Base-by-base conservation (phyloP, 1,140 invertebrate species). In the Forficula auricularia region DNA sequence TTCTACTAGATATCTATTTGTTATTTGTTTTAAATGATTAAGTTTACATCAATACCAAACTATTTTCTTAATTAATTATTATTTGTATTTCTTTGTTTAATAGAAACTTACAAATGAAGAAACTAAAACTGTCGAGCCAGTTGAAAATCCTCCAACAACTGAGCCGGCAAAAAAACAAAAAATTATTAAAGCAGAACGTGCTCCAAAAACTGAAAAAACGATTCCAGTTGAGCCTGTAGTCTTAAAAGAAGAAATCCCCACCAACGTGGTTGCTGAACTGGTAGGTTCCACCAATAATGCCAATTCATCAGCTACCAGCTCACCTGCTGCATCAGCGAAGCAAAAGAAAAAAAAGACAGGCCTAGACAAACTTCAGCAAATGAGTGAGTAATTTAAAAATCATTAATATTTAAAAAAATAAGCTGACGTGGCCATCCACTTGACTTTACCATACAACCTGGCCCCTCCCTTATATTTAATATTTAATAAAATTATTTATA, bases 341-440 rank as follows among this genome's bases (percentile, higher is more conserved):
- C 49, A 54, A 38, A 68, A 64, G 50, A 57, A 57, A 50, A 66
- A 64, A 59, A 66, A 67, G 52, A 52, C 43, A 40, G 65, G 67
- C 46, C 56, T 63, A 37, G 27, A 57, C 1, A 61, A 64, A 22
- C 55, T 60, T 6, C 63, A 65, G 47, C 59, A 67, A 18, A 57
- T 66, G 12, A 56, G 65, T 45, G 53, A 65, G 39, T 62, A 59
- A 48, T 57, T 55, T 27, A 18, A 19, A 14, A 43, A 45, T 43
- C 40, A 49, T 39, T 42, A n/a, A n/a, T n/a, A n/a, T n/a, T n/a
- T n/a, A n/a, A n/a, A n/a, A n/a, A n/a, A n/a, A n/a, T n/a, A n/a
- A n/a, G n/a, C n/a, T n/a, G n/a, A n/a, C n/a, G n/a, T n/a, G n/a
- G n/a, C n/a, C n/a, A n/a, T n/a, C n/a, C n/a, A n/a, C n/a, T n/a